phyloP scores from a whole-genome alignment of 2,113 vertebrate species.

The Thryonomys swinderianus region DNA sequence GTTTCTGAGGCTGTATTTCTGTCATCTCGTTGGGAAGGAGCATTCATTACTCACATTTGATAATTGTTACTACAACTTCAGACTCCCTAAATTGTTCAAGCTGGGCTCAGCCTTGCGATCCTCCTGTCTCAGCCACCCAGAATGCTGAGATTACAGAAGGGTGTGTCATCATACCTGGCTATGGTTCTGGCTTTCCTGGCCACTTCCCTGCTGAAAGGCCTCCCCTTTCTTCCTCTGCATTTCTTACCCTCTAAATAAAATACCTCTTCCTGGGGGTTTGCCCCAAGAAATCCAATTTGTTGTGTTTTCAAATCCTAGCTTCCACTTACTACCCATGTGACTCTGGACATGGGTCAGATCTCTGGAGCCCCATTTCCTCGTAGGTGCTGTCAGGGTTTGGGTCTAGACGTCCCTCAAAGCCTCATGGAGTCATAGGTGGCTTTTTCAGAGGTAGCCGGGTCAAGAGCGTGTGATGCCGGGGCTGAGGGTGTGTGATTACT shows the following conservation, averaged over 20 bases:
- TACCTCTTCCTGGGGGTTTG: background rate
- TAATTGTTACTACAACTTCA: background rate
- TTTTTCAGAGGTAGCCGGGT: too few relatives aligned
- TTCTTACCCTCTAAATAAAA: background rate
- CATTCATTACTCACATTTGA: background rate
- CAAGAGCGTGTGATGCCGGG: too few relatives aligned
- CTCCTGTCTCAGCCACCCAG: background rate
- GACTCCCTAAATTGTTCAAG: background rate
- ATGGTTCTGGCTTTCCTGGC: background rate
- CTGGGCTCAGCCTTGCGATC: background rate
- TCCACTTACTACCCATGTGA: background rate
- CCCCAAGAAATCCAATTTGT: background rate
- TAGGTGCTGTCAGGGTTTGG: background rate
- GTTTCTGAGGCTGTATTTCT: background rate
- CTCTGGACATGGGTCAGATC: background rate
- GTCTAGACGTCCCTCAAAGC: too few relatives aligned
- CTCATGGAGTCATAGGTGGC: too few relatives aligned
- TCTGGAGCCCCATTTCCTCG: background rate
- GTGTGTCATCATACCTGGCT: background rate
- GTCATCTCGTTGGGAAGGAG: background rate
- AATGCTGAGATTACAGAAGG: background rate
- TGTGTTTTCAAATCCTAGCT: background rate
- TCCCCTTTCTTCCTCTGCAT: background rate
- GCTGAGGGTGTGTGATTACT: too few relatives aligned
- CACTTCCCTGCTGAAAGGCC: background rate